Evolutionary conservation across 2,888 invertebrate genomes (phyloP).

Genomic region (Harpalus rufipes): DNA sequence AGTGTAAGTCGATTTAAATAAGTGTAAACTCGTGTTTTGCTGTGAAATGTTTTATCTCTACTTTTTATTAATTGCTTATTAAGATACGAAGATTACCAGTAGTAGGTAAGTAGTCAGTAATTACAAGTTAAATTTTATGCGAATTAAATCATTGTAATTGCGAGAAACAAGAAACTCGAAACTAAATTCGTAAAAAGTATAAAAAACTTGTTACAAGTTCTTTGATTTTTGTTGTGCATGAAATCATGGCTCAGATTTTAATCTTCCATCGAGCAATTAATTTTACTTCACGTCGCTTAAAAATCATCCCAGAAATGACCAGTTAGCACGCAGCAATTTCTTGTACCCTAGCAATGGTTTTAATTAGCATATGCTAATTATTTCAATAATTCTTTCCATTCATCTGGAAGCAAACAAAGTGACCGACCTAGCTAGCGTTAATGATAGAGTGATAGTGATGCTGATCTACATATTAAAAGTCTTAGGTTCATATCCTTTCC

Average conservation of each 20-base stretch:
- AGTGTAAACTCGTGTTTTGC: no score
- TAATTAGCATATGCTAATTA: slow-evolving; percentile 64
- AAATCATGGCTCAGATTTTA: slow-evolving; percentile 50
- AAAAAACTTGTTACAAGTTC: slow-evolving; percentile 45
- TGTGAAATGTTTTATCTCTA: no score
- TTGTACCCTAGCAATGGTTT: slow-evolving; percentile 47
- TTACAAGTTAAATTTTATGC: slow-evolving; percentile 25
- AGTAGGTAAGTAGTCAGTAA: background rate
- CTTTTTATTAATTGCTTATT: no score
- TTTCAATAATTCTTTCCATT: slow-evolving; percentile 56
- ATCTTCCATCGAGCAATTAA: slow-evolving; percentile 60
- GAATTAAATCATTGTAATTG: slow-evolving; percentile 31
- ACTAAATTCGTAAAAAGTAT: slow-evolving; percentile 29
- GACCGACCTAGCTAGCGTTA: slow-evolving; percentile 1
- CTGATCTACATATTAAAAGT: no score
- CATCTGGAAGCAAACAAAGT: slow-evolving; percentile 17
- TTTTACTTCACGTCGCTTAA: slow-evolving; percentile 50
- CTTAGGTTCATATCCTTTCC: no score
- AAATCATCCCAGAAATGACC: slow-evolving; percentile 53
- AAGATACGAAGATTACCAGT: no score
- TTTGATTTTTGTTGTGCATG: slow-evolving; percentile 8
- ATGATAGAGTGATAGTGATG: no score
- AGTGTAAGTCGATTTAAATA: no score
- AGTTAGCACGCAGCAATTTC: slow-evolving; percentile 52
- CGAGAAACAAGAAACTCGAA: slow-evolving; percentile 37